Evolutionary conservation across 2,797 vertebrate species (phyloP), one percentile per base, ranked within the genome.

Genomic region (Anguilla pacifica): DNA sequence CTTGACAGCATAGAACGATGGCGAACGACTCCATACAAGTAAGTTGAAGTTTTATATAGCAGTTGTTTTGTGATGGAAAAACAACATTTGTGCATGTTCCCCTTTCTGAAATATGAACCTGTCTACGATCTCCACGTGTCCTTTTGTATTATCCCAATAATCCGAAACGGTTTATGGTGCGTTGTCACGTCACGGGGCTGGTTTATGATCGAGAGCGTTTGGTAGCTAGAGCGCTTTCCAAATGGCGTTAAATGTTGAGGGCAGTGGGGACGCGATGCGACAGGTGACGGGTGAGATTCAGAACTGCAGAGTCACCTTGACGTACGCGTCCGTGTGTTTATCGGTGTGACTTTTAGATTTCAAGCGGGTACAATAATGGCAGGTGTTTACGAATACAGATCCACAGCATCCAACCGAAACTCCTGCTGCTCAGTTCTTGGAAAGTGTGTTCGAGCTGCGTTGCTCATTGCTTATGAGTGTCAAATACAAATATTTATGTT

Each of bases 11-110:
- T 90, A 55, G 91, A 39, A 87, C 91, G 88, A 96, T 96, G 95
- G 96, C 96, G 10, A 97, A 96, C 93, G 96, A 97, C 91, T 95
- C 95, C 0, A 92, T 96, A 51, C 96, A 96, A 94, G 96, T 97
- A 95, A 96, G 96, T 94, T 61, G 25, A 87, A 89, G 89, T 85
- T 88, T 87, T 25, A 15, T 39, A 49, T 22, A 49, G 25, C 7
- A n/a, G 43, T 49, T 81, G 39, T 5, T 81, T 51, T 43, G 43
- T 82, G 35, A 79, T 46, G 43, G 22, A 25, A 25, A n/a, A n/a
- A 49, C 17, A 6, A 51, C 46, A 31, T 17, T 43, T 61, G 11
- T 35, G 3, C 39, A 31, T 22, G 70, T 84, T 85, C 59, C n/a
- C 67, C 85, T 22, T 85, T 82, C 53, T 83, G 70, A 87, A 87